These are phyloP conservation scores for Nesoenas mayeri DNA, from an alignment of 2,113 vertebrate species.

Conservation along the genomic window DNA sequence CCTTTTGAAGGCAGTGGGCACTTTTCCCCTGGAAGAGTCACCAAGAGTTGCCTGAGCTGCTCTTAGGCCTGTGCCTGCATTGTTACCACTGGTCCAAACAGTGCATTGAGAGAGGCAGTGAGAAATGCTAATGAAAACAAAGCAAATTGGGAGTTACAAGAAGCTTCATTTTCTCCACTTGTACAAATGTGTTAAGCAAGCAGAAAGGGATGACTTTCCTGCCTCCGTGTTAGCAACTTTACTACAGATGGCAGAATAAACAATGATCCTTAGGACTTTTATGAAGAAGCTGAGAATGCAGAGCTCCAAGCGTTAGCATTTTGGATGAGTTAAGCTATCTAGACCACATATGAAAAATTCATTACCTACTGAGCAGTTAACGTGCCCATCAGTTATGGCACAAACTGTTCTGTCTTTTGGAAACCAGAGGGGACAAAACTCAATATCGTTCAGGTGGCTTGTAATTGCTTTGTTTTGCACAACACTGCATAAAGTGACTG, in stretches of 20 bases:
- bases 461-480: slow-evolving; percentile 1
- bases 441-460: neutral
- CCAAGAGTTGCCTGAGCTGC: too few species aligned
- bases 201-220: neutral
- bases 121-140: neutral
- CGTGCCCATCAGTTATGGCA: neutral
- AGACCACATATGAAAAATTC: neutral
- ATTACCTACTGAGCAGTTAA: neutral
- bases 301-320: neutral
- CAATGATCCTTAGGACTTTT: neutral
- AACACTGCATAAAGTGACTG: neutral
- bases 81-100: neutral
- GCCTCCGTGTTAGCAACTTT: neutral
- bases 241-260: neutral
- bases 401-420: neutral
- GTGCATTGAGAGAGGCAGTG: too few species aligned
- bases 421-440: neutral
- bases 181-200: neutral
- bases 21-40: neutral
- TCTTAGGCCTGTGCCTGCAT: too few species aligned
- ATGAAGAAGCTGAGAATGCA: neutral
- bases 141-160: neutral
- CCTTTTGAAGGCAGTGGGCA: neutral
- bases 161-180: neutral
- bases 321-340: neutral